These are phyloP conservation scores for Horisme vitalbata DNA, from an alignment of 2,888 invertebrate species.

Conservation along the genomic window DNA sequence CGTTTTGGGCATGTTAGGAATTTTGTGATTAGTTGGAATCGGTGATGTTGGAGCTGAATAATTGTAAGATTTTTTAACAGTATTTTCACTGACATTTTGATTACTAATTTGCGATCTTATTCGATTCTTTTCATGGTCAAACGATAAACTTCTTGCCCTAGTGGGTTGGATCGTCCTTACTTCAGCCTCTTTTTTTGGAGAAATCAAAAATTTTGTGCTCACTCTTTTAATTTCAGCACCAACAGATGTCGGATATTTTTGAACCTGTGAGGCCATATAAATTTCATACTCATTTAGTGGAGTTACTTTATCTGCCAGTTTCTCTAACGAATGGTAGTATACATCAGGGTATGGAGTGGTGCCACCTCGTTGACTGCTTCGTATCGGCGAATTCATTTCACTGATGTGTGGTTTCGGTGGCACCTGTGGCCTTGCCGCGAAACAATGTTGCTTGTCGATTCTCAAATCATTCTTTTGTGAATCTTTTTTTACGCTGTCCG, in stretches of 20 bases:
- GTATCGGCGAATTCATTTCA: constrained; percentile 41
- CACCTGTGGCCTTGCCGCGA: constrained; percentile 59
- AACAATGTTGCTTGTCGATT: constrained; percentile 39
- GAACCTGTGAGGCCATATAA: constrained; percentile 59
- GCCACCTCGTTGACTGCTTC: constrained; percentile 30
- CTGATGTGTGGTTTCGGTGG: constrained; percentile 55
- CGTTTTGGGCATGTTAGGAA: constrained; percentile 71
- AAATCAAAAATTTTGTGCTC: constrained; percentile 71
- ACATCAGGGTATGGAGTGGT: constrained; percentile 59
- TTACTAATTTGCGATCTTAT: constrained; percentile 22
- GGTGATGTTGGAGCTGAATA: constrained; percentile 77
- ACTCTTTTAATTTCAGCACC: constrained; percentile 77
- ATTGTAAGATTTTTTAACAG: constrained; percentile 58
- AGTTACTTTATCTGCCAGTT: constrained; percentile 58
- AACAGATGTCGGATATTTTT: constrained; percentile 62
- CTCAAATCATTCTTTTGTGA: constrained; percentile 29
- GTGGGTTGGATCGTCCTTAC: constrained; percentile 72
- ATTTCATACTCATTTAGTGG: constrained; percentile 61
- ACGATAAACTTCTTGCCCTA: constrained; percentile 69
- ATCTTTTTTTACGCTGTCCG: constrained; percentile 55
- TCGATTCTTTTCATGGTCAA: constrained; percentile 48
- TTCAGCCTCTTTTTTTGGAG: constrained; percentile 76
- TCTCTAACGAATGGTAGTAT: constrained; percentile 74
- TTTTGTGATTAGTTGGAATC: constrained; percentile 59
- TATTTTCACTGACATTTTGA: constrained; percentile 27